Conservation (phyloP, 2,888 invertebrate genomes). For the Cephus runcator region DNA sequence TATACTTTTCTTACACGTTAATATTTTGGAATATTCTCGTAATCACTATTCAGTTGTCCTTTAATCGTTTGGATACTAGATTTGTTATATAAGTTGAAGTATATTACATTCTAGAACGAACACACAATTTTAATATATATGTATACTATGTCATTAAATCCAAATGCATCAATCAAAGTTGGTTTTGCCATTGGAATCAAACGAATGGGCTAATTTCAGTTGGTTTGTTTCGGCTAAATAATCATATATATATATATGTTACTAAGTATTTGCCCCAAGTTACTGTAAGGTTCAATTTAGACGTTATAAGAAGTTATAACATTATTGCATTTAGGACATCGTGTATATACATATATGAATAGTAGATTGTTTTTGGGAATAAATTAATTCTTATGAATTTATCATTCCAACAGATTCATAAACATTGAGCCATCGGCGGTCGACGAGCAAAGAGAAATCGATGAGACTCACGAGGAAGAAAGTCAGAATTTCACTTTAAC, state of each 20-base stretch:
- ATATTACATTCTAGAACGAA: not conserved
- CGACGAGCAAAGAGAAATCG: slow-evolving; percentile 68
- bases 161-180: not conserved
- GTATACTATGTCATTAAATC: not conserved
- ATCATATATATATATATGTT: not conserved
- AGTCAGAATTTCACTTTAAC: slow-evolving; percentile 56
- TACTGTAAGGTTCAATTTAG: not conserved
- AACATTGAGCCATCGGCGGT: slow-evolving; percentile 77
- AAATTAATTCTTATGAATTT: slow-evolving; percentile 10
- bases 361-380: not conserved
- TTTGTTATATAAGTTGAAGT: not conserved
- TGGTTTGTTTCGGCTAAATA: not conserved
- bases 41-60: not conserved
- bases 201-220: not conserved
- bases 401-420: slow-evolving; percentile 68
- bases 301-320: not conserved
- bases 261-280: not conserved
- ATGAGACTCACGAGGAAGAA: slow-evolving; percentile 62
- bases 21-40: not conserved
- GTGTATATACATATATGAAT: not conserved
- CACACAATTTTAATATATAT: not conserved
- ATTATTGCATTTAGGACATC: not conserved
- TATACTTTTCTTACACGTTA: not conserved
- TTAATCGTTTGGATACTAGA: not conserved
- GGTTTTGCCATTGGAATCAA: not conserved